These are phyloP conservation scores for Dascyllus trimaculatus DNA, from an alignment of 2,113 vertebrate species.

Conservation along the genomic window DNA sequence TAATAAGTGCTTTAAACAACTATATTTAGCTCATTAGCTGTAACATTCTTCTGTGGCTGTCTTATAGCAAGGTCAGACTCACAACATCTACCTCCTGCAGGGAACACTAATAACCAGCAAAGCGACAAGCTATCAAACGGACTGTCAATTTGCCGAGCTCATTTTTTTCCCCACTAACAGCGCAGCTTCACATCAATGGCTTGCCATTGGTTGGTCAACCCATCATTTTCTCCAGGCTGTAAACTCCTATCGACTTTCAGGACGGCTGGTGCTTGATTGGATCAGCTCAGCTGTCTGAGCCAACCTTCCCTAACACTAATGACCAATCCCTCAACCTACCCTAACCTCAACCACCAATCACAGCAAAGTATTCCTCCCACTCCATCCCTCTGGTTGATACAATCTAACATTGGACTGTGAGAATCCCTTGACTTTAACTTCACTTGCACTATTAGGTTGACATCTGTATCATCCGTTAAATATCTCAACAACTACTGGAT, in stretches of 20 bases:
- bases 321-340: no score
- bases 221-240: not conserved
- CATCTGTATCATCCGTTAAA: not conserved
- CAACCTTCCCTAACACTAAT: no score
- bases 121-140: not conserved
- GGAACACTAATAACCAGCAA: not conserved
- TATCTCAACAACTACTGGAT: not conserved
- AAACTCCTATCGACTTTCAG: not conserved
- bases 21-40: conserved; percentile 11
- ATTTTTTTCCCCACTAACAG: conserved; percentile 4
- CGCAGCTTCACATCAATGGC: not conserved
- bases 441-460: not conserved
- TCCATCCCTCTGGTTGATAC: no score
- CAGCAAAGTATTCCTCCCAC: no score
- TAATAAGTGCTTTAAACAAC: conserved; percentile 34
- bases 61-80: not conserved
- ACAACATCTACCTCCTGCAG: not conserved
- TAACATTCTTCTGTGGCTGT: conserved; percentile 1
- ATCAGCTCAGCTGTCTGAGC: no score
- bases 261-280: no score
- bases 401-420: no score
- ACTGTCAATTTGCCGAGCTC: not conserved
- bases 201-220: not conserved
- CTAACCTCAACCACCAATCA: no score
- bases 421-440: not conserved